Base-by-base conservation (phyloP, 2,113 vertebrate species). In the Megalops atlanticus region DNA sequence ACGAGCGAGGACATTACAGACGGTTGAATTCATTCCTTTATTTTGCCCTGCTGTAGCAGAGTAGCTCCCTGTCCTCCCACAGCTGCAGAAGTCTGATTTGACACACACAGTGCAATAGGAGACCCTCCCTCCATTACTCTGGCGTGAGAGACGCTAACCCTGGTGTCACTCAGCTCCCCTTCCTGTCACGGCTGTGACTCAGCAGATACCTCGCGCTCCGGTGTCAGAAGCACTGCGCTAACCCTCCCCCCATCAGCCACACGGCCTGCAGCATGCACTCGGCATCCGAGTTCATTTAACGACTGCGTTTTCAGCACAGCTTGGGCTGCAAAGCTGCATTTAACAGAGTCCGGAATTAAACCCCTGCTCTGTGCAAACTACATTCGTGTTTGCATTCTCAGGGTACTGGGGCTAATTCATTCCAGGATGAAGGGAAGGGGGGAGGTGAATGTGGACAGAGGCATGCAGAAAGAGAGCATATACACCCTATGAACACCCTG, bases 351-450 rank as follows among this genome's bases (percentile, higher is more conserved):
- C 35, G 15, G 16, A 80, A 27, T 16, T 64, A 74, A 36, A 31
- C 4, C 58, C 39, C 8, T 43, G 74, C 76, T 68, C 69, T 69
- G 75, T 74, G 52, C 80, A 78, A 71, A 83, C 76, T 79, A 79
- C 64, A 83, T 76, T 77, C 80, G 78, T 58, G 79, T 24, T 73
- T 74, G n/a, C 8, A 76, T 78, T 83, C 84, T 78, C 82, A 49
- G n/a, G 43, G 71, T 31, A 76, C 40, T 35, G 70, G 85, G 81
- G 83, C 77, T 86, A n/a, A 86, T 87, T 83, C 85, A 89, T 86
- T 86, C 84, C 83, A 83, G 72, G 81, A 49, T 31, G 82, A 79
- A 64, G 80, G 72, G 76, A 82, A 39, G 80, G 83, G 85, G 79
- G 72, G 86, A 87, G 86, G 87, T 52, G 64, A 84, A 89, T 86